phyloP scores from a whole-genome alignment of 2,113 vertebrate genomes.

The Apaloderma vittatum region DNA sequence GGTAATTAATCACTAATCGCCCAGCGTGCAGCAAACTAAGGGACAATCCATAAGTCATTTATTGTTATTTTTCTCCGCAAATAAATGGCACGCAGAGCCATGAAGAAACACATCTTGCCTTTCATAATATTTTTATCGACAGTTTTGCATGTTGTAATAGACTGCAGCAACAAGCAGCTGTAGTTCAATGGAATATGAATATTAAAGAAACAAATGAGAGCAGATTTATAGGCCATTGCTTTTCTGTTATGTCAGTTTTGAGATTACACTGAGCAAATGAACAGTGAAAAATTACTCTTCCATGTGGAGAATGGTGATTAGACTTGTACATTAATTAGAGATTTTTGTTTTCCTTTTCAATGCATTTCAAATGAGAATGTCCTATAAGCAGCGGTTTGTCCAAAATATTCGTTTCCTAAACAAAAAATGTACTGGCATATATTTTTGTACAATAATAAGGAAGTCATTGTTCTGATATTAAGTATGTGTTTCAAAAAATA shows the following conservation, averaged over 20 bases:
- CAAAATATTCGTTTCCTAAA: slow-evolving; percentile 74
- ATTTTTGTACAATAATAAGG: slow-evolving; percentile 43
- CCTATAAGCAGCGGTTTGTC: slow-evolving; percentile 75
- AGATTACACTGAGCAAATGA: slow-evolving; percentile 88
- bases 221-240: slow-evolving; percentile 86
- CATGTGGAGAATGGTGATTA: slow-evolving; percentile 90
- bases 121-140: slow-evolving; percentile 87
- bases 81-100: slow-evolving; percentile 77
- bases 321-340: slow-evolving; percentile 91
- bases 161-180: slow-evolving; percentile 82
- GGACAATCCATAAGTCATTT: slow-evolving; percentile 80
- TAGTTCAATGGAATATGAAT: slow-evolving; percentile 86
- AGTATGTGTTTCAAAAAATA: slow-evolving; percentile 17
- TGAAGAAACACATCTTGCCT: slow-evolving; percentile 81
- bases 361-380: slow-evolving; percentile 85
- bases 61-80: slow-evolving; percentile 74
- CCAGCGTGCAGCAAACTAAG: slow-evolving; percentile 79
- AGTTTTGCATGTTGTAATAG: slow-evolving; percentile 83
- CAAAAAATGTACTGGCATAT: slow-evolving; percentile 39
- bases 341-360: slow-evolving; percentile 85
- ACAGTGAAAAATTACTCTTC: slow-evolving; percentile 89
- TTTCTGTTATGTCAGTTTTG: slow-evolving; percentile 86
- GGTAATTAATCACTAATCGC: slow-evolving; percentile 91
- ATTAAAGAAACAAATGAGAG: slow-evolving; percentile 86
- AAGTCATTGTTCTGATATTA: slow-evolving; percentile 20